Base-by-base conservation (phyloP, 2,797 vertebrate species). In the Myotis findleyi region DNA sequence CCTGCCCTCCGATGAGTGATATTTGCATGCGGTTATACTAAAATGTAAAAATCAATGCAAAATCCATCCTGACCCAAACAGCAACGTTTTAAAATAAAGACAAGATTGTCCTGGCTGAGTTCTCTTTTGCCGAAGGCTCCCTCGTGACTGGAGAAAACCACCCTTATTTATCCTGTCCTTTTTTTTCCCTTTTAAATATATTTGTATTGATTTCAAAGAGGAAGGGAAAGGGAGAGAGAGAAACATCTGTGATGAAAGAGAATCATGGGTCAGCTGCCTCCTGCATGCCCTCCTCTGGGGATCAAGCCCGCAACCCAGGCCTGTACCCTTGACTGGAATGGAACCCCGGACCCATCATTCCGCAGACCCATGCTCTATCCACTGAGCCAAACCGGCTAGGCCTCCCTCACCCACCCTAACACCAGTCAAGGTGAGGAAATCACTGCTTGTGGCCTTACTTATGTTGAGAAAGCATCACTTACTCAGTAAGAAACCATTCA, bases 81-180 rank as follows among this genome's bases (percentile, higher is more conserved):
- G 3, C 30, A 66, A 59, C 25, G 13, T 33, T 59, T 55, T 75
- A 17, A 53, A 71, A 33, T 55, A 33, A 69, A 75, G 51, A 44
- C 0, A 4, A 17, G 36, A 5, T 16, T 6, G 1, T 36, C 44
- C 25, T 16, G 6, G 11, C 5, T 11, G 53, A 27, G 5, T 49
- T 87, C 53, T 64, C 27, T 66, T 53, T 27, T 23, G 33, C 33
- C 49, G 30, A 7, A n/a, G 17, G 18, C 8, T 80, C 33, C 18
- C 21, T 12, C 7, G 7, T 3, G 16, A 14, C 21, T n/a, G 21
- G 12, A 1, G 6, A 23, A 12, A 55, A 55, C 38, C 51, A 18
- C 0, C 1, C 21, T 20, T 13, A 6, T 2, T 17, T 7, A 57
- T 3, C 7, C 21, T 18, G 17, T 27, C 38, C 8, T 25, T 23